phyloP scores from a whole-genome alignment of 2,113 vertebrate species.

The Corythoichthys intestinalis region DNA sequence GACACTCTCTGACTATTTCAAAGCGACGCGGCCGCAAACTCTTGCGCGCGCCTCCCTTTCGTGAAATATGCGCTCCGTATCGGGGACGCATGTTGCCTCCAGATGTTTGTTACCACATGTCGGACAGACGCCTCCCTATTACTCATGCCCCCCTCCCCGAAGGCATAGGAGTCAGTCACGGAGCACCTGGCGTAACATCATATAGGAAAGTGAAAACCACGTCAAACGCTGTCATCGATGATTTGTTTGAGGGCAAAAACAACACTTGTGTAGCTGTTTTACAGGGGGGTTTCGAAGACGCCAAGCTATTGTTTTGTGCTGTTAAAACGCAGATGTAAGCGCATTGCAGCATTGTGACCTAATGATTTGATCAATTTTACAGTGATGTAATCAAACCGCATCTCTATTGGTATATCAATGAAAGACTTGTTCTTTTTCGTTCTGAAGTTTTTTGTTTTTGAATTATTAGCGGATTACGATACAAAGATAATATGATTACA shows the following conservation, averaged over 20 bases:
- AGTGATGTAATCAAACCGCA: not conserved
- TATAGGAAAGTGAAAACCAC: not conserved
- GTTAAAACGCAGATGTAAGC: no score
- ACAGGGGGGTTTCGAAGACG: not conserved
- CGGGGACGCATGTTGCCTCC: slow-evolving; percentile 55
- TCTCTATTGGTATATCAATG: no score
- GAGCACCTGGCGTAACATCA: slow-evolving; percentile 9
- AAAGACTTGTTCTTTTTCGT: no score
- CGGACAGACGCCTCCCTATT: slow-evolving; percentile 10
- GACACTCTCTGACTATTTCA: not conserved
- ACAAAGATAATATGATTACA: no score
- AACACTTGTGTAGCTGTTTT: no score
- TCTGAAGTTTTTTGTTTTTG: no score
- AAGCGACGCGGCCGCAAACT: slow-evolving; percentile 13
- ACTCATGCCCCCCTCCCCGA: no score
- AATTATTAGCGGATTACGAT: no score
- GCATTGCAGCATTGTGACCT: not conserved
- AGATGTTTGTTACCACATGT: slow-evolving; percentile 58
- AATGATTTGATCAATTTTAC: no score
- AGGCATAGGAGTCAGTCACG: not conserved
- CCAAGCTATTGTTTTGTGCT: not conserved
- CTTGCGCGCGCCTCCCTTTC: slow-evolving; percentile 12
- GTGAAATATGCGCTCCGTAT: slow-evolving; percentile 28
- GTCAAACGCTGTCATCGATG: not conserved
- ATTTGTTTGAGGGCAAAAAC: not conserved